These are phyloP conservation scores for Cydia splendana DNA, from an alignment of 1,140 invertebrate species.

Conservation along the genomic window DNA sequence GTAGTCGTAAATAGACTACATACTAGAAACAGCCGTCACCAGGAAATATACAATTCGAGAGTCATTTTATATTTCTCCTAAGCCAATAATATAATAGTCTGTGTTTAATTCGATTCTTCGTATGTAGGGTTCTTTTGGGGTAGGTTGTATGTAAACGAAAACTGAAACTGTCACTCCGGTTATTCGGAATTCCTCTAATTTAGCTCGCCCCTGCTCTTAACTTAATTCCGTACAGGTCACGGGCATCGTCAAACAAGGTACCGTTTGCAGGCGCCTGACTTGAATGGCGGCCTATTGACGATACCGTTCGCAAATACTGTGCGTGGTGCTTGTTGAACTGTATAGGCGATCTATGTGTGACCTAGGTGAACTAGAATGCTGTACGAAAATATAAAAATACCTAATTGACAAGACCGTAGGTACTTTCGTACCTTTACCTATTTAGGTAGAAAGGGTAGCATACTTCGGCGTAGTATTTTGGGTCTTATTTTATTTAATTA, in stretches of 20 bases:
- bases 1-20: too few species aligned
- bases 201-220: background rate
- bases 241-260: conserved; percentile 68
- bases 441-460: background rate
- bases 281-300: conserved; percentile 66
- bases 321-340: conserved; percentile 36
- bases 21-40: too few species aligned
- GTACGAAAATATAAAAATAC: background rate
- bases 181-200: background rate
- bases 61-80: too few species aligned
- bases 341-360: conserved; percentile 44
- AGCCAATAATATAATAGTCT: too few species aligned
- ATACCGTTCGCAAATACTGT: conserved; percentile 65
- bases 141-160: too few species aligned
- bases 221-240: conserved; percentile 51
- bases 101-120: too few species aligned
- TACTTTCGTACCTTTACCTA: too few species aligned
- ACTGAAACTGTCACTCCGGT: too few species aligned
- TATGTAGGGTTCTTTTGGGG: too few species aligned
- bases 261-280: conserved; percentile 69
- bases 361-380: conserved; percentile 17
- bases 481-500: too few species aligned
- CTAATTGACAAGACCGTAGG: background rate
- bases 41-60: too few species aligned
- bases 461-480: too few species aligned